Conservation (phyloP, 2,113 vertebrate genomes). For the Halcyon malimbica region DNA sequence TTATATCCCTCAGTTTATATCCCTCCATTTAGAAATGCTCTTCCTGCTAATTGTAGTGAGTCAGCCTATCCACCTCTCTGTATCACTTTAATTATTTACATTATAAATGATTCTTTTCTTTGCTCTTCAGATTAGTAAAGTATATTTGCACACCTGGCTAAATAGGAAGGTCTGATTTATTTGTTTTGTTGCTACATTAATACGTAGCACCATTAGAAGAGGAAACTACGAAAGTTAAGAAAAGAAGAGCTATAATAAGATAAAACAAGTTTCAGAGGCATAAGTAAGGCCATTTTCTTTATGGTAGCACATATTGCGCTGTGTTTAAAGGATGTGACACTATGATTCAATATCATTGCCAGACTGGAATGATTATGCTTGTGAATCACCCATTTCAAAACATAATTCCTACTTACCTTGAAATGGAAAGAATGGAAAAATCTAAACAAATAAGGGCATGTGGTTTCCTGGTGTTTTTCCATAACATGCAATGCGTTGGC, state of each 20-base stretch:
- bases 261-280: not conserved
- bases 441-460: not conserved
- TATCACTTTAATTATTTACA: not conserved
- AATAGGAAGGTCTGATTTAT: not conserved
- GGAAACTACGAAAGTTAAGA: not conserved
- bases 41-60: not conserved
- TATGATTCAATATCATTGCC: not conserved
- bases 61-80: not conserved
- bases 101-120: not conserved
- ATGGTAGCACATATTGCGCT: not conserved
- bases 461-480: not conserved
- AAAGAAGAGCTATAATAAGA: not conserved
- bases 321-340: not conserved
- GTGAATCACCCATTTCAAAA: slow-evolving; percentile 37
- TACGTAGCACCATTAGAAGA: not conserved
- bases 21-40: not conserved
- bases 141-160: not conserved
- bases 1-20: not conserved
- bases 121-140: not conserved
- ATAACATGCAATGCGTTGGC: not conserved
- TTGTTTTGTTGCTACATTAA: not conserved
- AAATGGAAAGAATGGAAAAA: slow-evolving; percentile 37
- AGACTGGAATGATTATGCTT: not conserved
- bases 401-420: slow-evolving; percentile 16
- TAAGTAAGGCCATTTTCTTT: not conserved